Evolutionary conservation across 2,888 invertebrate genomes (phyloP).

Genomic region (Leptinotarsa juncta): DNA sequence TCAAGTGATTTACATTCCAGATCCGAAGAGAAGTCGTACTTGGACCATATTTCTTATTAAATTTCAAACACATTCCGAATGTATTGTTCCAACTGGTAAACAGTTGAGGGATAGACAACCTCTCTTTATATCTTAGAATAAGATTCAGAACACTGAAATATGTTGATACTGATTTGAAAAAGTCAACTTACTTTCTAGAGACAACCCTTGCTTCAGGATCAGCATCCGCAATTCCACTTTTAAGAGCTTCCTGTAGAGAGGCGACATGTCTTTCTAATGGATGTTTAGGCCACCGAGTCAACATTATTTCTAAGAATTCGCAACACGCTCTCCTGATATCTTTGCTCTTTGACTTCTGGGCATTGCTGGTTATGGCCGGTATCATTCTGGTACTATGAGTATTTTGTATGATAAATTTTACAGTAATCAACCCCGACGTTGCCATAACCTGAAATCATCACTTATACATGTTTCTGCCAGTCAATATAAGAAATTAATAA

Average conservation of each 20-base stretch:
- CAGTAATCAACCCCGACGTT: constrained; percentile 86
- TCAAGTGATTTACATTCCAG: neutral
- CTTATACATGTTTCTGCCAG: neutral
- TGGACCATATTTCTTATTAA: no score
- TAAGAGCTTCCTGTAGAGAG: constrained; percentile 84
- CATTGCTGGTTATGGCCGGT: constrained; percentile 80
- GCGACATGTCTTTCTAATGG: constrained; percentile 84
- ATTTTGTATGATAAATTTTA: constrained; percentile 88
- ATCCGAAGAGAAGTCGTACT: no score
- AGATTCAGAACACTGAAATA: neutral
- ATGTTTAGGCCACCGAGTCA: constrained; percentile 89
- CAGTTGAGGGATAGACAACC: no score
- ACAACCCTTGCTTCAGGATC: constrained; percentile 88
- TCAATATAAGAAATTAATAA: no score
- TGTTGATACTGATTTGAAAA: neutral
- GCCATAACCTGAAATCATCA: constrained; percentile 79
- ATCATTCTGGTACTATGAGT: constrained; percentile 84
- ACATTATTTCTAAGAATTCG: constrained; percentile 85
- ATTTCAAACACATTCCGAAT: no score
- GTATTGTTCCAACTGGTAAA: no score
- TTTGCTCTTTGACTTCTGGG: constrained; percentile 88
- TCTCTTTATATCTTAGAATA: no score
- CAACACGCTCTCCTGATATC: constrained; percentile 85
- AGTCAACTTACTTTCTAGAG: constrained; percentile 77
- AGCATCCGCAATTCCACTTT: constrained; percentile 91